These are phyloP conservation scores for Leptopterna dolabrata DNA, from an alignment of 2,888 invertebrate species.

Conservation along the genomic window DNA sequence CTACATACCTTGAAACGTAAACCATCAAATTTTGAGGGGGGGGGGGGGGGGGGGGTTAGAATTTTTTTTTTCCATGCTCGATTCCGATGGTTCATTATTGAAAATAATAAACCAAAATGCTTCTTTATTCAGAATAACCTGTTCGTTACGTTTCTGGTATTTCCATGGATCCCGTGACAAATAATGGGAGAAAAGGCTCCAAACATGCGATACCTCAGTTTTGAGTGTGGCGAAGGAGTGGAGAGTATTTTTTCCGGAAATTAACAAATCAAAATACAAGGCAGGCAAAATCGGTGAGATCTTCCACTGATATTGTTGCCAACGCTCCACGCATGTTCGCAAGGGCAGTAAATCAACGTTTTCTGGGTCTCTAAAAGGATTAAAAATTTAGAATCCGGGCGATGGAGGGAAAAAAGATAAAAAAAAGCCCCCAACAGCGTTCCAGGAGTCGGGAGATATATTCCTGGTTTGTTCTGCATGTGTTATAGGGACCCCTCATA, in stretches of 20 bases:
- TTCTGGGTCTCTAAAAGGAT: constrained; percentile 41
- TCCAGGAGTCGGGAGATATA: neutral
- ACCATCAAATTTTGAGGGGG: too few species aligned
- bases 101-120: too few species aligned
- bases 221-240: neutral
- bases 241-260: neutral
- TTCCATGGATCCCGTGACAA: constrained; percentile 18
- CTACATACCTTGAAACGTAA: too few species aligned
- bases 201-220: constrained; percentile 12
- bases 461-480: too few species aligned
- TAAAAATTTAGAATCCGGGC: constrained; percentile 21
- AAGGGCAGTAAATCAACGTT: constrained; percentile 18
- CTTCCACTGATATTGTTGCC: constrained; percentile 29
- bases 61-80: too few species aligned
- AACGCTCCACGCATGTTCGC: constrained; percentile 38
- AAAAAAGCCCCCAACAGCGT: neutral
- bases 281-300: constrained; percentile 10
- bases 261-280: neutral
- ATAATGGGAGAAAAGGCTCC: constrained; percentile 19
- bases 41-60: too few species aligned
- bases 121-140: neutral
- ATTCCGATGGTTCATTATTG: too few species aligned
- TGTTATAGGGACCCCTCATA: too few species aligned
- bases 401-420: neutral
- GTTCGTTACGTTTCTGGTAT: neutral